Conservation (phyloP, 2,113 vertebrate genomes). For the Coregonus clupeaformis region DNA sequence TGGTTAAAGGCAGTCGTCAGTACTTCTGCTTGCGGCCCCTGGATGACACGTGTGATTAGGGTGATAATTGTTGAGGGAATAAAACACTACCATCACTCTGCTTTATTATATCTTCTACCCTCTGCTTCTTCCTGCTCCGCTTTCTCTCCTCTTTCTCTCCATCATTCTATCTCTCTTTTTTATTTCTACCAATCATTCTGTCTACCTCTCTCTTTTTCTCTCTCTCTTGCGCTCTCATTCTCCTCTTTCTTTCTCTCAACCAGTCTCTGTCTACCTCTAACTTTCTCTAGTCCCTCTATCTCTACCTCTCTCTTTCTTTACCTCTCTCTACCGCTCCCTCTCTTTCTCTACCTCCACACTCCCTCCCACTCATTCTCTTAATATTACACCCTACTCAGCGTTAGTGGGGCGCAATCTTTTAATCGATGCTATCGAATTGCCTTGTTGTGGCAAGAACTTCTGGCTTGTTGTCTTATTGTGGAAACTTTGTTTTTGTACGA, state of each 20-base stretch:
- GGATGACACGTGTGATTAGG: background rate
- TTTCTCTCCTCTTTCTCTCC: background rate
- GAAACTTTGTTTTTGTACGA: background rate
- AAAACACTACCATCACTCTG: background rate
- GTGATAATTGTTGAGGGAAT: background rate
- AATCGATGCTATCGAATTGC: slow-evolving; percentile 55
- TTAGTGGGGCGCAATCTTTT: slow-evolving; percentile 58
- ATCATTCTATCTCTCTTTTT: too few relatives aligned
- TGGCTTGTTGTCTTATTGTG: slow-evolving; percentile 3
- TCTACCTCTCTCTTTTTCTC: too few relatives aligned
- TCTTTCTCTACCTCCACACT: background rate
- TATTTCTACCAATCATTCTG: too few relatives aligned
- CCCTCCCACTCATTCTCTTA: background rate
- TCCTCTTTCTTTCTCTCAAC: background rate
- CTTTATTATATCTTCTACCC: background rate
- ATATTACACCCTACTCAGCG: background rate
- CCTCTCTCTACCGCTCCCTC: background rate
- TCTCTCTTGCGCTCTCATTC: background rate
- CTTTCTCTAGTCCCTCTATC: too few relatives aligned
- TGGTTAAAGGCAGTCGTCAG: background rate
- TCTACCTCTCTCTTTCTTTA: background rate
- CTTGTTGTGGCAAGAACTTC: slow-evolving; percentile 20
- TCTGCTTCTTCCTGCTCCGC: background rate
- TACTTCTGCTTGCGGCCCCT: background rate
- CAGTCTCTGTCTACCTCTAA: too few relatives aligned